Conservation (phyloP, 1,140 invertebrate species). For the Drosophila sucinea region DNA sequence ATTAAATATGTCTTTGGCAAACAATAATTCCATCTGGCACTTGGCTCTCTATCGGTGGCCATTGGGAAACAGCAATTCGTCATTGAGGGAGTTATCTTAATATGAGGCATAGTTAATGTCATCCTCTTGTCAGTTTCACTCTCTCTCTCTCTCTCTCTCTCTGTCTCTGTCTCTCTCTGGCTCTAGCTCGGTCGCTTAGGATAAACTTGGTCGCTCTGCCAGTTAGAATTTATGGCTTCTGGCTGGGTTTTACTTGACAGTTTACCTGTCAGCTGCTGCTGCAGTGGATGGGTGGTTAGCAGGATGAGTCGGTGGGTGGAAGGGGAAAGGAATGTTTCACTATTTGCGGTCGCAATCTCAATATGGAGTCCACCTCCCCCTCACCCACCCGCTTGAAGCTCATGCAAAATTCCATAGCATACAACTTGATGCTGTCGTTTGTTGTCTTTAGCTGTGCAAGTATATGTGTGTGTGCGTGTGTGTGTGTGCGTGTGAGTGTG, state of each 20-base stretch:
- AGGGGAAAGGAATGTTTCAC: conserved; percentile 31
- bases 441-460: conserved; percentile 5
- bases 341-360: conserved; percentile 63
- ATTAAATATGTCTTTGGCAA: neutral
- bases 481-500: conserved; percentile 8
- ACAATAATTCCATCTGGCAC: too few species aligned
- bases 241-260: conserved; percentile 64
- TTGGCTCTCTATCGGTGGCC: too few species aligned
- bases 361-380: neutral
- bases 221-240: conserved; percentile 70
- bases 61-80: conserved; percentile 3
- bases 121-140: conserved; percentile 59
- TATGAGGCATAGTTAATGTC: conserved; percentile 70
- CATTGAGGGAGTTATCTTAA: conserved; percentile 43
- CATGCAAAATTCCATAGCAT: conserved; percentile 74
- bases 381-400: conserved; percentile 47
- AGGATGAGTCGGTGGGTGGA: neutral
- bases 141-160: neutral
- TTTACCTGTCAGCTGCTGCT: conserved; percentile 55
- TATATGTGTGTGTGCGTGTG: conserved; percentile 23
- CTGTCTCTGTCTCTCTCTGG: neutral
- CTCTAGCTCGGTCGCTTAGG: conserved; percentile 5
- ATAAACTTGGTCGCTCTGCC: conserved; percentile 42
- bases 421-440: conserved; percentile 42
- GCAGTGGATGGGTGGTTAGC: conserved; percentile 3